A percentile compares a stretch with the other conserved stretches of the same genome.
Evolutionary conservation across 2,797 vertebrate genomes (phyloP).

Genomic region (Rhynchotus rufescens): DNA sequence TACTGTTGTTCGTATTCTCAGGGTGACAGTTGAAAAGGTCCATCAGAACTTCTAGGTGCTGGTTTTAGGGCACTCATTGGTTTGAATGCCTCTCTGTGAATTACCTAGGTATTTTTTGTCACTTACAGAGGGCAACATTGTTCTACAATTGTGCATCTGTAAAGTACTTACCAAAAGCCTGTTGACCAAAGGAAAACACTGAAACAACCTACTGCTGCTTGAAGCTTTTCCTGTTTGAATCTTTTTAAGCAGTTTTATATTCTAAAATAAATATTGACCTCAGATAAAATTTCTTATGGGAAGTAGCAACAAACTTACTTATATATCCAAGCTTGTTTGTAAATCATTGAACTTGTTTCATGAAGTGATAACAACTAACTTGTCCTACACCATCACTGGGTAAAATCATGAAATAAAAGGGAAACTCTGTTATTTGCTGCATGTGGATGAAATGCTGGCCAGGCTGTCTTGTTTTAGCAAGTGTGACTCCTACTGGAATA

Average conservation of each 20-base stretch:
- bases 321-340: neutral
- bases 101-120: neutral
- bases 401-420: too few species aligned
- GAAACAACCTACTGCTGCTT: neutral
- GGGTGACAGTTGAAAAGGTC: neutral
- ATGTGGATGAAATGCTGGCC: neutral
- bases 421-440: too few species aligned
- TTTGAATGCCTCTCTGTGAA: neutral
- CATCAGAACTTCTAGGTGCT: neutral
- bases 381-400: neutral
- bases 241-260: neutral
- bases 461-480: neutral
- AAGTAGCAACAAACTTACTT: neutral
- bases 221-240: neutral
- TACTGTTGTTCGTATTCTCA: neutral
- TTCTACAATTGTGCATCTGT: neutral
- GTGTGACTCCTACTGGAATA: neutral
- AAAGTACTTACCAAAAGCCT: neutral
- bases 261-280: neutral
- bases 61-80: neutral
- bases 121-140: neutral
- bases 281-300: neutral
- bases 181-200: neutral
- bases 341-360: neutral
- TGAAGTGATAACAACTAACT: neutral